These are phyloP conservation scores for Talpa occidentalis DNA, from an alignment of 2,113 vertebrate species.

Conservation along the genomic window DNA sequence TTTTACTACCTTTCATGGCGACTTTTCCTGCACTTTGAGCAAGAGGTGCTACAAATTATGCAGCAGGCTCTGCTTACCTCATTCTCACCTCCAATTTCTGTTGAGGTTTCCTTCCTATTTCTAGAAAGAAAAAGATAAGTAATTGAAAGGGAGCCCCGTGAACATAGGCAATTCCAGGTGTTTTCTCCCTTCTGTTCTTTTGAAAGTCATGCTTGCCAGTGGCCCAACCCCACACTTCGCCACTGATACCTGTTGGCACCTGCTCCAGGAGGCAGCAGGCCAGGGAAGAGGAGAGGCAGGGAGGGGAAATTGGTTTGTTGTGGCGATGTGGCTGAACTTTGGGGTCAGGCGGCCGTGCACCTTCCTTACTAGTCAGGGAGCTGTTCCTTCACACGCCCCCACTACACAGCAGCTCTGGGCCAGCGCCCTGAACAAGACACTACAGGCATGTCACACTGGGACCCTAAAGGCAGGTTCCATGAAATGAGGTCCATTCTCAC, in stretches of 20 bases:
- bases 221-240: neutral
- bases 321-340: neutral
- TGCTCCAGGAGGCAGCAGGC: neutral
- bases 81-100: neutral
- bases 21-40: neutral
- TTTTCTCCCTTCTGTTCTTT: neutral
- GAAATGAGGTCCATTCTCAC: neutral
- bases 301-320: neutral
- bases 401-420: neutral
- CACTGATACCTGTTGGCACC: neutral
- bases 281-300: neutral
- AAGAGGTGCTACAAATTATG: neutral
- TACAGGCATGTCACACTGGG: neutral
- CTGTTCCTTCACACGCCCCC: neutral
- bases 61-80: neutral
- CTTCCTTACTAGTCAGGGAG: neutral
- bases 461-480: conserved; percentile 20
- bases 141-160: neutral
- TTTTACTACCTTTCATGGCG: neutral
- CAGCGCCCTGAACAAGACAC: neutral
- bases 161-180: neutral
- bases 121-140: neutral
- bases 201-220: neutral
- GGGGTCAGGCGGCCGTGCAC: rapidly evolving
- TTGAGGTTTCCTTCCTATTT: neutral